Evolutionary conservation across 2,113 vertebrate species (phyloP).

Genomic region (human): GRCh38 chr7:49130501-49131000

Average conservation of each 20-base stretch:
- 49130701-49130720: background rate
- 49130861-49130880: background rate
- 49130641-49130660: background rate
- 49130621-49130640: background rate
- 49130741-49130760: background rate
- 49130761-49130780: background rate
- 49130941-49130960: slow-evolving; percentile 30
- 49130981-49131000: background rate
- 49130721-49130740: background rate
- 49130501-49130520: background rate
- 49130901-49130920: slow-evolving; percentile 24
- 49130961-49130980: slow-evolving; percentile 4
- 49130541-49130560: background rate
- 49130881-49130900: background rate
- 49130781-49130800: background rate
- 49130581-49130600: background rate
- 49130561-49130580: background rate
- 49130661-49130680: background rate
- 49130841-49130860: background rate
- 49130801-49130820: background rate
- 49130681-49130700: background rate
- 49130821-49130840: background rate
- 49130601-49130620: background rate
- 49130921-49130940: background rate
- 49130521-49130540: background rate